These are phyloP conservation scores for Athalia cordata DNA, from an alignment of 2,888 invertebrate species.

Conservation along the genomic window DNA sequence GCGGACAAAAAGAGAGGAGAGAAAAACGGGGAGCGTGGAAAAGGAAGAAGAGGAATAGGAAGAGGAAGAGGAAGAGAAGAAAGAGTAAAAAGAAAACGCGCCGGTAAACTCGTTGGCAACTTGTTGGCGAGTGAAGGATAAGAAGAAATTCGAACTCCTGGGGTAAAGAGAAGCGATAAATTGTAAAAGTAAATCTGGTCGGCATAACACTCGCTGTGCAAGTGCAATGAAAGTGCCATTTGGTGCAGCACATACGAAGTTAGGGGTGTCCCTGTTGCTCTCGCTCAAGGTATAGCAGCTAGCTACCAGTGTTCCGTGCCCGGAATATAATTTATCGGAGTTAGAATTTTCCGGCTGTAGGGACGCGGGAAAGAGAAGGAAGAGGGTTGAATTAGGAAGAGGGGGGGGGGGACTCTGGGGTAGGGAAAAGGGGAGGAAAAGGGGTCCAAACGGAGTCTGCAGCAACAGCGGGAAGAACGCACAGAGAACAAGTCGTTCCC, in stretches of 20 bases:
- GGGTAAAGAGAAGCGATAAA: conserved; percentile 61
- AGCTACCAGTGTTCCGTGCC: conserved; percentile 63
- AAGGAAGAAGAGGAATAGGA: neutral
- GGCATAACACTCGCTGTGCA: conserved; percentile 53
- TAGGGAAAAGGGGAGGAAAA: conserved; percentile 6
- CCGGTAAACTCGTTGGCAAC: conserved; percentile 23
- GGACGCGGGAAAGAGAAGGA: neutral
- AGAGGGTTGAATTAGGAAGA: neutral
- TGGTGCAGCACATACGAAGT: conserved; percentile 60
- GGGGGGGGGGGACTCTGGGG: neutral
- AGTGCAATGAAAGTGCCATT: conserved; percentile 69
- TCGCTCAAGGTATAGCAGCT: conserved; percentile 43
- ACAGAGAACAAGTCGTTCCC: conserved; percentile 33
- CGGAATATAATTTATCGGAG: conserved; percentile 68
- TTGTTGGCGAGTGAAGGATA: neutral
- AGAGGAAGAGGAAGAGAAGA: neutral
- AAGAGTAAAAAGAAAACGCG: neutral
- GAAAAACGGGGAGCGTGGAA: neutral
- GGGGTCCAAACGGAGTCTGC: conserved; percentile 9
- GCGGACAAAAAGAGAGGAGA: too few relatives aligned
- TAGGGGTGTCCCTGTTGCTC: conserved; percentile 46
- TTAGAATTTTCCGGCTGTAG: conserved; percentile 60
- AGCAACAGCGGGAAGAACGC: neutral
- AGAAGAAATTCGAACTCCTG: conserved; percentile 25
- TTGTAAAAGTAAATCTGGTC: conserved; percentile 54